phyloP scores from a whole-genome alignment of 2,888 invertebrate genomes.

The Melieria omissa region DNA sequence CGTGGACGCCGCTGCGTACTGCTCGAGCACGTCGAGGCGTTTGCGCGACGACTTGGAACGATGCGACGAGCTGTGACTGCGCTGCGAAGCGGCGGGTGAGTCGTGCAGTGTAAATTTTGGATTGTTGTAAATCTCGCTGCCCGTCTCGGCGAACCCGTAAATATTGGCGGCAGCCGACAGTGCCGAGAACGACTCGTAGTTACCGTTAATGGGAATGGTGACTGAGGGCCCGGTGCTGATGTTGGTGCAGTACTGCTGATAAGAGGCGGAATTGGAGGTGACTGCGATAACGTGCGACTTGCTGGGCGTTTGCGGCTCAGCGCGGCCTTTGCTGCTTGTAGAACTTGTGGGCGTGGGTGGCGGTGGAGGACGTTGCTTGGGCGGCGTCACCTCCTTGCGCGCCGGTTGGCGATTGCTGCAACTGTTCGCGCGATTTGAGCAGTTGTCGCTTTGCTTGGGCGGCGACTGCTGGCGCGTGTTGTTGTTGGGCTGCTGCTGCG shows the following conservation, averaged over 20 bases:
- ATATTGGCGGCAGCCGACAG: conserved; percentile 55
- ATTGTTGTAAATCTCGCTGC: conserved; percentile 65
- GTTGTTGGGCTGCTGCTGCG: conserved; percentile 14
- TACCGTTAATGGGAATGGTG: conserved; percentile 32
- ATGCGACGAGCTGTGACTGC: conserved; percentile 55
- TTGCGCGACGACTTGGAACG: conserved; percentile 57
- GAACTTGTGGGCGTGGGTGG: conserved; percentile 48
- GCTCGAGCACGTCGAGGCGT: conserved; percentile 60
- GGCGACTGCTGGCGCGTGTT: conserved; percentile 1
- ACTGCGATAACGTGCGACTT: neutral
- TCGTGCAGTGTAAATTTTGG: conserved; percentile 64
- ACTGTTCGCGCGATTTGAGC: neutral
- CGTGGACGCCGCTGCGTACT: conserved; percentile 62
- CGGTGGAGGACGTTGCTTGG: conserved; percentile 63
- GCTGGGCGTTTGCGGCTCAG: conserved; percentile 6
- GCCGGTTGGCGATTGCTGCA: conserved; percentile 26
- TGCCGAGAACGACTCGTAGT: conserved; percentile 52
- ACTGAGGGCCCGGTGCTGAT: conserved; percentile 32
- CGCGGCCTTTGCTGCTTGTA: conserved; percentile 9
- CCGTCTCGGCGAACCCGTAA: conserved; percentile 59
- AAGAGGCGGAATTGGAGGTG: conserved; percentile 17
- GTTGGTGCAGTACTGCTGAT: conserved; percentile 31
- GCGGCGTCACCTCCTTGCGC: conserved; percentile 54
- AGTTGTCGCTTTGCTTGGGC: neutral
- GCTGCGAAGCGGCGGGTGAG: conserved; percentile 60